Conservation (phyloP, 2,797 vertebrate genomes). For the Halcyon badia region DNA sequence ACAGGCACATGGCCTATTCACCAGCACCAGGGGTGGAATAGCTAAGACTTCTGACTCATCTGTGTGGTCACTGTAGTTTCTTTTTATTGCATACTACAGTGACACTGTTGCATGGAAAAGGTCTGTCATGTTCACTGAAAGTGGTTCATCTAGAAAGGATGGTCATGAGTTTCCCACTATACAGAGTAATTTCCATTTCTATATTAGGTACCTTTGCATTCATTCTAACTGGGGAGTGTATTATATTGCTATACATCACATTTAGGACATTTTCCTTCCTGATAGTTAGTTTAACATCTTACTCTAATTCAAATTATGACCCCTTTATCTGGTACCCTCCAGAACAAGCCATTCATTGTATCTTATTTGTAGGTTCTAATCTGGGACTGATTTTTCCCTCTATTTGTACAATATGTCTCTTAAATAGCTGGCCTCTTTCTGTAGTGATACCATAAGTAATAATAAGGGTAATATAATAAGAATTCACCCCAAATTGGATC, state of each 20-base stretch:
- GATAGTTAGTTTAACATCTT: background rate
- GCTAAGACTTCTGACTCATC: background rate
- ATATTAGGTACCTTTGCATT: background rate
- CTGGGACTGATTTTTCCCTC: background rate
- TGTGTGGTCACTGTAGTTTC: background rate
- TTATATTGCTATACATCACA: background rate
- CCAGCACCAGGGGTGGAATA: background rate
- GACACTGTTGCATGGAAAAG: rapidly evolving
- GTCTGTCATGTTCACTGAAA: background rate
- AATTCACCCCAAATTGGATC: background rate
- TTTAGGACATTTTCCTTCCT: background rate
- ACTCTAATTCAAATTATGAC: background rate
- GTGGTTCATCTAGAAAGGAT: background rate
- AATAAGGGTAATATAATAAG: background rate
- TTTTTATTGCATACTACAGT: background rate
- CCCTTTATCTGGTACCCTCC: background rate
- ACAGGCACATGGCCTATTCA: background rate
- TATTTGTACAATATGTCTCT: background rate
- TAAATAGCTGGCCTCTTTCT: background rate
- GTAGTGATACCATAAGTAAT: background rate
- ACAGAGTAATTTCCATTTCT: background rate
- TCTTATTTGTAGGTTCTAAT: background rate
- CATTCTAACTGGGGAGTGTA: background rate
- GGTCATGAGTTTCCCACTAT: background rate
- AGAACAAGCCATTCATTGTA: background rate